Conservation (phyloP, 2,888 invertebrate genomes). For the Pardosa pseudoannulata region DNA sequence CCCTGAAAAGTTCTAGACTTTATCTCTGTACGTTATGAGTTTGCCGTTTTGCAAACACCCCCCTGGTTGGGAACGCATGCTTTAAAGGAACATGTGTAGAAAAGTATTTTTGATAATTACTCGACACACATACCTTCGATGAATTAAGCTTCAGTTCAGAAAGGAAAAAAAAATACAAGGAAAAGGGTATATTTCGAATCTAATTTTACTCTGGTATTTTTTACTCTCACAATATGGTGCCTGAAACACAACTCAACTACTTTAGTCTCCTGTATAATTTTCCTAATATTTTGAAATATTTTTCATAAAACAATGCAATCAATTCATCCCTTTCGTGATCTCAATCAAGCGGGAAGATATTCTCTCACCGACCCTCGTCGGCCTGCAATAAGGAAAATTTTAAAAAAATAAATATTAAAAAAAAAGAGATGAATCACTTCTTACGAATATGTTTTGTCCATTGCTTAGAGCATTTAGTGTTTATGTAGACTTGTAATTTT, state of each 20-base stretch:
- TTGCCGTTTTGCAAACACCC: background rate
- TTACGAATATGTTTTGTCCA: slow-evolving; percentile 18
- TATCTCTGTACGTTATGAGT: too few relatives aligned
- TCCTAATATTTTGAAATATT: background rate
- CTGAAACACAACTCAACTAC: background rate
- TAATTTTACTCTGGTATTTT: background rate
- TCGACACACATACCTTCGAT: background rate
- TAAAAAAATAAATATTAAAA: too few relatives aligned
- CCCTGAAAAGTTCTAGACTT: too few relatives aligned
- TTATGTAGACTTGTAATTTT: slow-evolving; percentile 17
- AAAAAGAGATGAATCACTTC: background rate
- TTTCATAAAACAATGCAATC: background rate
- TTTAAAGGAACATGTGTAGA: background rate
- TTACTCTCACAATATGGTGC: background rate
- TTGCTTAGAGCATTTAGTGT: slow-evolving; percentile 65
- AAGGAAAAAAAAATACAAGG: background rate
- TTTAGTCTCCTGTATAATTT: background rate
- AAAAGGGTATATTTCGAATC: background rate
- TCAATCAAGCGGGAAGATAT: background rate
- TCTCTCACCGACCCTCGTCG: too few relatives aligned
- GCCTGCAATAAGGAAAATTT: background rate
- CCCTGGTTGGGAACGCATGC: background rate
- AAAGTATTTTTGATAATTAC: slow-evolving; percentile 10
- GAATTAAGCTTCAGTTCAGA: background rate
- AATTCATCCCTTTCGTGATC: background rate